Percentiles rank a stretch among this genome's conserved stretches.
These are phyloP conservation scores for Myotis vivesi DNA, from an alignment of 2,797 vertebrate species.

Conservation along the genomic window DNA sequence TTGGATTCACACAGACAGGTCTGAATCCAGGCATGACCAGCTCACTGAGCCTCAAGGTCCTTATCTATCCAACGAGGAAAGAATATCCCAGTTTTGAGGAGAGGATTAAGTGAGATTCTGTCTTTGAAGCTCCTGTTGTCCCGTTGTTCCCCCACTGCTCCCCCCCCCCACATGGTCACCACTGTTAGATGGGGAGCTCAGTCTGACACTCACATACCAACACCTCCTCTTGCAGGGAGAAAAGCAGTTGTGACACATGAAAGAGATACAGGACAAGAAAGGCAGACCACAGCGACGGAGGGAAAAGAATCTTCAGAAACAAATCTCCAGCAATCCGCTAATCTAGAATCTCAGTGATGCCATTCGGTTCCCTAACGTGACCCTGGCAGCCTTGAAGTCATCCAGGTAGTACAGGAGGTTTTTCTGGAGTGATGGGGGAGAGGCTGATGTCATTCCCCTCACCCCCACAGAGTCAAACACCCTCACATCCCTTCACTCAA, in stretches of 20 bases:
- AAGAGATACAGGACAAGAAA: neutral
- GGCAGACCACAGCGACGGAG: neutral
- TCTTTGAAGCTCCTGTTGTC: neutral
- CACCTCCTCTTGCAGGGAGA: neutral
- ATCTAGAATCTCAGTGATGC: neutral
- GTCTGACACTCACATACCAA: neutral
- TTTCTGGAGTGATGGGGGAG: neutral
- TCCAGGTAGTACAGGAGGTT: neutral
- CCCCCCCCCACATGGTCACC: neutral
- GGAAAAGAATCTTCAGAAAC: neutral
- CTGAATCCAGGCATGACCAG: neutral
- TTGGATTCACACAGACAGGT: neutral
- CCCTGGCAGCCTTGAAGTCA: neutral
- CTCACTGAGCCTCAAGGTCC: neutral
- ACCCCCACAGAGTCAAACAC: neutral
- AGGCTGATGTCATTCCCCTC: neutral
- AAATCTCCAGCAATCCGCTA: neutral
- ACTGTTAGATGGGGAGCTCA: neutral
- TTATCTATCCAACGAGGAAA: neutral
- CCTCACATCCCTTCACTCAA: neutral
- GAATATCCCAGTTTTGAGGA: neutral
- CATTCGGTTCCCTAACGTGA: neutral
- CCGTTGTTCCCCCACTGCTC: too few species aligned
- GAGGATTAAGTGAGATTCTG: conserved; percentile 14
- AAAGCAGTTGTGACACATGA: neutral